Evolutionary conservation across 2,113 vertebrate species (phyloP).

Genomic region (Epinephelus cyanopodus): DNA sequence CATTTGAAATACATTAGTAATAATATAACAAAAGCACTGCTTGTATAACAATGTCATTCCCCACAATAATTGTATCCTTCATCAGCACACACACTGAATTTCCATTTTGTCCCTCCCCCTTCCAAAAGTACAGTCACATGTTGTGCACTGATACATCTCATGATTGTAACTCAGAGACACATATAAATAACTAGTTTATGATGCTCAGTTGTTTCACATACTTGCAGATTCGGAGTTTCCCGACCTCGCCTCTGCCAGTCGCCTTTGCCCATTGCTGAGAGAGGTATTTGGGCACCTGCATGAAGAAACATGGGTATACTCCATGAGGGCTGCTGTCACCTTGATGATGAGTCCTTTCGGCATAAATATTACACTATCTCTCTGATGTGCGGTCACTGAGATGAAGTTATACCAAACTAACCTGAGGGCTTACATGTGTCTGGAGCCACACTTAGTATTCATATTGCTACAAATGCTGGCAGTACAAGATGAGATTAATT

Average conservation of each 20-base stretch:
- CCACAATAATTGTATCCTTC: not conserved
- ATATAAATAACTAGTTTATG: not conserved
- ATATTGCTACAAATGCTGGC: no score
- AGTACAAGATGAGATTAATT: no score
- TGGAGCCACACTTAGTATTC: no score
- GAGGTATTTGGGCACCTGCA: slow-evolving; percentile 86
- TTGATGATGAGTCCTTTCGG: not conserved
- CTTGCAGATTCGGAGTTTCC: slow-evolving; percentile 95
- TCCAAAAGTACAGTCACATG: not conserved
- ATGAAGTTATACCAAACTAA: not conserved
- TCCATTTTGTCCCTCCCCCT: not conserved
- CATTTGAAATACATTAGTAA: not conserved
- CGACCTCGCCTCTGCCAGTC: slow-evolving; percentile 95
- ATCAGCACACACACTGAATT: not conserved
- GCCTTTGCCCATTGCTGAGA: slow-evolving; percentile 97
- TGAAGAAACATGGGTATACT: not conserved
- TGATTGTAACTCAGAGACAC: not conserved
- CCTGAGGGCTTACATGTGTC: no score
- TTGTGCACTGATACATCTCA: not conserved
- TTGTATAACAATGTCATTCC: not conserved
- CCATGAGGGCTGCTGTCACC: not conserved
- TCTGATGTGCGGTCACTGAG: not conserved
- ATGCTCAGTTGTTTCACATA: slow-evolving; percentile 81
- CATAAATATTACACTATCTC: not conserved
- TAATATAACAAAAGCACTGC: not conserved